Evolutionary conservation across 2,888 invertebrate genomes (phyloP).

Genomic region (Clunio marinus): DNA sequence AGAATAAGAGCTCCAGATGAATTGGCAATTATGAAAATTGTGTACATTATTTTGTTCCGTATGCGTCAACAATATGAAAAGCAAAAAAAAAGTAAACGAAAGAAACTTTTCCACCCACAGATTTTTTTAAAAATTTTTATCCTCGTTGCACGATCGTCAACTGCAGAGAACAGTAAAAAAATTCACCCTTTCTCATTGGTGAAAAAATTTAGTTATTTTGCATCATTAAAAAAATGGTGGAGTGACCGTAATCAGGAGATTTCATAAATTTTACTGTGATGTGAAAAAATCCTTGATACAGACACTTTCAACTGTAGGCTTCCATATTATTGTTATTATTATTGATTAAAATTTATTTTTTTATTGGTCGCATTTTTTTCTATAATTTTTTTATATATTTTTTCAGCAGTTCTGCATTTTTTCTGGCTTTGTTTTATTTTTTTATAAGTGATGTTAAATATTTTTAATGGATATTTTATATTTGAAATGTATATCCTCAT

Average conservation of each 20-base stretch:
- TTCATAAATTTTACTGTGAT: neutral
- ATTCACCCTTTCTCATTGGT: conserved; percentile 34
- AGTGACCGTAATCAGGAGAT: conserved; percentile 19
- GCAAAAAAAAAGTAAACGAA: neutral
- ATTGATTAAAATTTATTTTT: conserved; percentile 39
- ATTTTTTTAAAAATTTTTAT: neutral
- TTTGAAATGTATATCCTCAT: conserved; percentile 24
- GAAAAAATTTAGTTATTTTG: conserved; percentile 39
- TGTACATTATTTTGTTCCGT: conserved; percentile 22
- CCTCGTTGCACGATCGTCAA: neutral
- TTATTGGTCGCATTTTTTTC: conserved; percentile 32
- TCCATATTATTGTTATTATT: conserved; percentile 38
- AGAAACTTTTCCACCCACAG: conserved; percentile 17
- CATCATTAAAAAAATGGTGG: conserved; percentile 34
- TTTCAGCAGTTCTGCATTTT: conserved; percentile 33
- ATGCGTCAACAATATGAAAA: conserved; percentile 16
- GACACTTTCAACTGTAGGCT: conserved; percentile 4
- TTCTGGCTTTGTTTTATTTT: conserved; percentile 8
- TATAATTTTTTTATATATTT: conserved; percentile 31
- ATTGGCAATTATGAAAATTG: conserved; percentile 38
- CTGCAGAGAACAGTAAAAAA: conserved; percentile 4
- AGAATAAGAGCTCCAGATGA: conserved; percentile 29
- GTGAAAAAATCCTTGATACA: neutral
- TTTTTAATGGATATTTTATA: conserved; percentile 35
- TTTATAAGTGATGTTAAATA: conserved; percentile 30